Evolutionary conservation across 2,888 invertebrate species (phyloP).

Genomic region (Calliphora vomitoria): DNA sequence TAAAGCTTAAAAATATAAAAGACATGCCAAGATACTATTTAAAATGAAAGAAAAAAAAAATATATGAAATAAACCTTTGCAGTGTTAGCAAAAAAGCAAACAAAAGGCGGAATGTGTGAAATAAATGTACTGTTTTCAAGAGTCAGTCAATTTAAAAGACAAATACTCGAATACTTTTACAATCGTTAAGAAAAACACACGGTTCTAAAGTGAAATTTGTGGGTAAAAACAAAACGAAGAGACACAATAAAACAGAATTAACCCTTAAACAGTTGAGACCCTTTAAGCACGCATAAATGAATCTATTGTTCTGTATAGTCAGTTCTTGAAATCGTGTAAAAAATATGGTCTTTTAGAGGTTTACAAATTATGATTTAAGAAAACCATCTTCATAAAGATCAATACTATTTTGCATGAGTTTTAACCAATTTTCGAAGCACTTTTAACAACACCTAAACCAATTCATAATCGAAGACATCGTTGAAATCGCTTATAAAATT

Average conservation of each 20-base stretch:
- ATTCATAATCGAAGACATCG: no score
- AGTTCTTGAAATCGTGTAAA: no score
- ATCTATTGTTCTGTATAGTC: no score
- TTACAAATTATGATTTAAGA: no score
- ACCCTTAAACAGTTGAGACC: conserved; percentile 12
- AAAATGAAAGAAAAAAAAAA: conserved; percentile 19
- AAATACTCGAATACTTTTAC: conserved; percentile 48
- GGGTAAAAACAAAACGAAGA: conserved; percentile 13
- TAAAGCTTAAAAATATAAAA: conserved; percentile 52
- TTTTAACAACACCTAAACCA: no score
- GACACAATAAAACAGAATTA: conserved; percentile 28
- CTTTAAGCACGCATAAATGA: background rate
- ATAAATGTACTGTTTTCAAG: conserved; percentile 62
- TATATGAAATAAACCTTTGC: conserved; percentile 60
- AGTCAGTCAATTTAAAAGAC: conserved; percentile 69
- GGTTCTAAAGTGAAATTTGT: conserved; percentile 62
- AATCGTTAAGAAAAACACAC: conserved; percentile 9
- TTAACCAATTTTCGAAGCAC: no score
- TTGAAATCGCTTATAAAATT: no score
- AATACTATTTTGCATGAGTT: no score
- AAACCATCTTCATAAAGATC: no score
- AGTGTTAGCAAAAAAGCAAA: conserved; percentile 61
- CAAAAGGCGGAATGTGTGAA: conserved; percentile 71
- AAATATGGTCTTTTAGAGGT: no score
- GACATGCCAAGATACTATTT: conserved; percentile 34